phyloP scores from a whole-genome alignment of 2,113 vertebrate species.

The Terrapene triunguis region DNA sequence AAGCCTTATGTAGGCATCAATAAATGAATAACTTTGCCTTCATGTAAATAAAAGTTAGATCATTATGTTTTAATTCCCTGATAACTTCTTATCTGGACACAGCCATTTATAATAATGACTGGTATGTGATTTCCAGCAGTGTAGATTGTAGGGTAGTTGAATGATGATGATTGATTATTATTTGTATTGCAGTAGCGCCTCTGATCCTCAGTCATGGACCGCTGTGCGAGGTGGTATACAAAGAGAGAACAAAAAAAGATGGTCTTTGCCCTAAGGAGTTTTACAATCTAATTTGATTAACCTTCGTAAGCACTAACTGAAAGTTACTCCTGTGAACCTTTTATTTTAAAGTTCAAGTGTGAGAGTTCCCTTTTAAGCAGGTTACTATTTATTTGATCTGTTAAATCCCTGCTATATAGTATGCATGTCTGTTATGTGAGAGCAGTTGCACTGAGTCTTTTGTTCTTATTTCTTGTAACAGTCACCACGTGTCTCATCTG shows the following conservation, averaged over 20 bases:
- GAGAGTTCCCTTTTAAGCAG: background rate
- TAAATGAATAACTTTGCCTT: constrained; percentile 61
- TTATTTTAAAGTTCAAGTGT: background rate
- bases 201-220: background rate
- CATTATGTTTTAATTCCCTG: constrained; percentile 61
- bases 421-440: background rate
- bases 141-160: constrained; percentile 17
- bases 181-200: background rate
- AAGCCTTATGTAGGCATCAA: constrained; percentile 56
- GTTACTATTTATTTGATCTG: fast-evolving
- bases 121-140: background rate
- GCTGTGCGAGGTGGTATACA: background rate
- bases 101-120: constrained; percentile 48
- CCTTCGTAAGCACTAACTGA: background rate
- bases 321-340: background rate
- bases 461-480: background rate
- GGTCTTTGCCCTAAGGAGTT: background rate
- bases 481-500: background rate
- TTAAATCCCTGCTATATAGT: background rate
- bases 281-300: background rate
- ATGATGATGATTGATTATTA: background rate
- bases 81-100: constrained; percentile 52
- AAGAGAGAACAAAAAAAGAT: background rate
- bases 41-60: constrained; percentile 59
- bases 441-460: background rate